Conservation (phyloP, 2,888 invertebrate species). For the Eueremaeus valkanovi region DNA sequence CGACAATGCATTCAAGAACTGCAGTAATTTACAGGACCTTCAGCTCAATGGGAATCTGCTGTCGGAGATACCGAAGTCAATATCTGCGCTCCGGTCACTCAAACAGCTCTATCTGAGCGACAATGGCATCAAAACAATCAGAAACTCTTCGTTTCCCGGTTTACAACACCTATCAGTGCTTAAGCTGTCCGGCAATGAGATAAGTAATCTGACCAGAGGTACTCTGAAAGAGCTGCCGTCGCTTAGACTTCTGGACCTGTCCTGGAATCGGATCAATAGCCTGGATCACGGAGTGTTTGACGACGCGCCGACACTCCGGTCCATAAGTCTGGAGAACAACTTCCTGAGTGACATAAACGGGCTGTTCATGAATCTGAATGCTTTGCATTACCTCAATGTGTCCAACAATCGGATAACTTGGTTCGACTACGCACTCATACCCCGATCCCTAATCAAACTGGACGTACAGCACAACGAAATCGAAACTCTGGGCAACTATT, state of each 20-base stretch:
- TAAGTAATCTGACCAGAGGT: slow-evolving; percentile 73
- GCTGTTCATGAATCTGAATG: slow-evolving; percentile 75
- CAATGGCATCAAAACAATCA: slow-evolving; percentile 75
- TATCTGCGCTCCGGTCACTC: slow-evolving; percentile 77
- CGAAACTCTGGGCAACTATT: slow-evolving; percentile 73
- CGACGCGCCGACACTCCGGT: slow-evolving; percentile 68
- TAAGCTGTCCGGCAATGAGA: slow-evolving; percentile 80
- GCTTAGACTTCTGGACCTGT: slow-evolving; percentile 69
- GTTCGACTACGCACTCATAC: slow-evolving; percentile 82
- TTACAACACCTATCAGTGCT: slow-evolving; percentile 80
- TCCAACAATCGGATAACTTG: slow-evolving; percentile 82
- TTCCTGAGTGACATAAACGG: slow-evolving; percentile 74
- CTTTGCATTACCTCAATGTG: slow-evolving; percentile 81
- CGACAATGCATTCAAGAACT: slow-evolving; percentile 82
- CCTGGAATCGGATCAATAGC: slow-evolving; percentile 72
- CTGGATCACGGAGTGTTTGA: slow-evolving; percentile 78
- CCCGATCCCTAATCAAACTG: slow-evolving; percentile 76
- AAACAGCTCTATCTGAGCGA: slow-evolving; percentile 85
- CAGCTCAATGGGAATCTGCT: slow-evolving; percentile 82
- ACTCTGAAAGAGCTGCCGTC: slow-evolving; percentile 72
- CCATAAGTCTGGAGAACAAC: slow-evolving; percentile 81
- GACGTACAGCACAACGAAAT: slow-evolving; percentile 78
- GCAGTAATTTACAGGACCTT: slow-evolving; percentile 77
- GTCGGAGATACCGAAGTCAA: slow-evolving; percentile 71
- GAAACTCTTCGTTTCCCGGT: slow-evolving; percentile 75